Percentiles rank a stretch among this genome's conserved stretches.
phyloP scores from a whole-genome alignment of 2,113 vertebrate genomes.

The Lamprotornis superbus region DNA sequence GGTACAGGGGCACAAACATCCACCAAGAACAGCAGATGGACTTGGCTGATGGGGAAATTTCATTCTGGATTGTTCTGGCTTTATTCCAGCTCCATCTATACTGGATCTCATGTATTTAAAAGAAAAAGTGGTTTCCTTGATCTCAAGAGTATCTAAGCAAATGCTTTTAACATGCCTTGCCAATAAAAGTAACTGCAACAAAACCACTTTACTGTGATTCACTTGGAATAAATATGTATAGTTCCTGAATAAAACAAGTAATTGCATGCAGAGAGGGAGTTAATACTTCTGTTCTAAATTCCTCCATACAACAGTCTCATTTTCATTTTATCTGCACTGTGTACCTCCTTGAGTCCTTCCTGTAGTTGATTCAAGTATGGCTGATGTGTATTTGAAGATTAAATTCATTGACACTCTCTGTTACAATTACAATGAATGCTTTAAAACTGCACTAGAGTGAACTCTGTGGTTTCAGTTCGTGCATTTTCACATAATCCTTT shows the following conservation, averaged over 20 bases:
- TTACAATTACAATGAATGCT: not conserved
- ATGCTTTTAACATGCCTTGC: not conserved
- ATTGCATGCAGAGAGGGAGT: not conserved
- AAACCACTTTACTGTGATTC: not conserved
- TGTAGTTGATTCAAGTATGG: not conserved
- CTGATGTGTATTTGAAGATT: not conserved
- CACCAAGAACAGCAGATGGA: not conserved
- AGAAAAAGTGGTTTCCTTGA: not conserved
- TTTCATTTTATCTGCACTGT: not conserved
- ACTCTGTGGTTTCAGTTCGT: not conserved
- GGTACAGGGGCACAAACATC: not conserved
- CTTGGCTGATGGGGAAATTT: not conserved
- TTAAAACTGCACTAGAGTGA: not conserved
- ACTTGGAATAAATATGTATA: not conserved
- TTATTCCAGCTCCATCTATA: not conserved
- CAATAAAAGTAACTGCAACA: conserved; percentile 3
- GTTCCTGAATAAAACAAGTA: not conserved
- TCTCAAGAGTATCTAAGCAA: not conserved
- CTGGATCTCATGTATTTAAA: not conserved
- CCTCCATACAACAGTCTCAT: not conserved
- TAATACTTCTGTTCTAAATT: not conserved
- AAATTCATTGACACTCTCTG: not conserved
- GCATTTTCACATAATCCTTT: not conserved
- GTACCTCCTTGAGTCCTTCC: not conserved
- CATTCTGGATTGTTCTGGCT: not conserved